Percentiles rank a stretch among this genome's conserved stretches.
Evolutionary conservation across 2,888 invertebrate genomes (phyloP).

Genomic region (Hemistola chrysoprasaria): DNA sequence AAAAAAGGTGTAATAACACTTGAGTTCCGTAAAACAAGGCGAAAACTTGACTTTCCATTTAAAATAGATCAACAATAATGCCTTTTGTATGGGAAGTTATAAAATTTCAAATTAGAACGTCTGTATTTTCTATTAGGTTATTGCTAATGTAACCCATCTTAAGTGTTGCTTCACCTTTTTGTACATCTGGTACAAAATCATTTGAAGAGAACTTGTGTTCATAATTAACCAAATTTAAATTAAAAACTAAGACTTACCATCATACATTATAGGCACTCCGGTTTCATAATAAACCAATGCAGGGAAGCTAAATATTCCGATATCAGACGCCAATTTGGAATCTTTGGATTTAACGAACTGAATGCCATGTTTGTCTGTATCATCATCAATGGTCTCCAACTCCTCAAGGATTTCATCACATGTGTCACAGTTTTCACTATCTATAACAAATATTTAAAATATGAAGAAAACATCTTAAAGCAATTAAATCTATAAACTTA

Average conservation of each 20-base stretch:
- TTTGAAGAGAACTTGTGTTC: too few relatives aligned
- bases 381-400: conserved; percentile 95
- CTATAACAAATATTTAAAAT: conserved; percentile 60
- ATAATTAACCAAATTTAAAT: conserved; percentile 17
- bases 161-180: too few relatives aligned
- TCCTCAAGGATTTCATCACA: conserved; percentile 93
- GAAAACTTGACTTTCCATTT: too few relatives aligned
- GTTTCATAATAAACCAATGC: conserved; percentile 96
- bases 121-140: too few relatives aligned
- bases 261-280: conserved; percentile 96
- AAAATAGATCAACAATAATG: too few relatives aligned
- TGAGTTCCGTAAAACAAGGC: too few relatives aligned
- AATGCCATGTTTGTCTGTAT: conserved; percentile 95
- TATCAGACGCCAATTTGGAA: conserved; percentile 93
- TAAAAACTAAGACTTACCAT: conserved; percentile 85
- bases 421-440: conserved; percentile 92
- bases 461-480: not conserved
- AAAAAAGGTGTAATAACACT: too few relatives aligned
- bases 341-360: conserved; percentile 97
- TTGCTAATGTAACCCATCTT: too few relatives aligned
- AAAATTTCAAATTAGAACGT: too few relatives aligned
- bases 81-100: too few relatives aligned
- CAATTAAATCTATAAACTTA: too few relatives aligned
- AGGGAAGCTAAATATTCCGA: conserved; percentile 96
- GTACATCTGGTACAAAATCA: too few relatives aligned